phyloP scores from a whole-genome alignment of 2,113 vertebrate species.

The Columbina picui region DNA sequence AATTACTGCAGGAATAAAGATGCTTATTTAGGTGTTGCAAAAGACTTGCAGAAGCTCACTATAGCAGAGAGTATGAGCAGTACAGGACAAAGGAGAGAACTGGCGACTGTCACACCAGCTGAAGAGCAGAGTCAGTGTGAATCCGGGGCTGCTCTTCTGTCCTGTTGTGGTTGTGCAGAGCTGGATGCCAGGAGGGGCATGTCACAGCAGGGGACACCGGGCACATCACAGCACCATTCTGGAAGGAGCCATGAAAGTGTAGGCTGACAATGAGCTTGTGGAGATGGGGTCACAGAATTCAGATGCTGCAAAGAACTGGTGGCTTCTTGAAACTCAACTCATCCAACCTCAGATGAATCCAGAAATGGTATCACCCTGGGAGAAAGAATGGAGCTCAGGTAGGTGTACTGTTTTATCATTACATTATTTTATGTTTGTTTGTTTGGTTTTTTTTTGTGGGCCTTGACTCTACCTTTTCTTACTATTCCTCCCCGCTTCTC shows the following conservation, averaged over 20 bases:
- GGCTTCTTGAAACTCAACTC: conserved; percentile 16
- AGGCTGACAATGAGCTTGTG: background rate
- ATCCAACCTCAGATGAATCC: background rate
- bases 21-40: background rate
- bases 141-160: background rate
- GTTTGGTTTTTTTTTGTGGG: too few relatives aligned
- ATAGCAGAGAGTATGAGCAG: background rate
- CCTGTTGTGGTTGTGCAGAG: background rate
- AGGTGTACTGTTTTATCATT: conserved; percentile 11
- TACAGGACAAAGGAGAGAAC: background rate
- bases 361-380: background rate
- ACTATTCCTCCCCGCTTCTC: background rate
- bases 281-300: background rate
- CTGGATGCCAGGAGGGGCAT: background rate
- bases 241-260: background rate
- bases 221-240: background rate
- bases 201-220: background rate
- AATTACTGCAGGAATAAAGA: background rate
- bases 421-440: background rate
- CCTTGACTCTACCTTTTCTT: conserved; percentile 19
- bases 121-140: background rate
- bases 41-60: background rate
- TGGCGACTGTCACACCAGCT: background rate
- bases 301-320: background rate
- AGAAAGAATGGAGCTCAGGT: conserved; percentile 47